Evolutionary conservation across 1,140 invertebrate genomes (phyloP).

Genomic region (Tigriopus japonicus): DNA sequence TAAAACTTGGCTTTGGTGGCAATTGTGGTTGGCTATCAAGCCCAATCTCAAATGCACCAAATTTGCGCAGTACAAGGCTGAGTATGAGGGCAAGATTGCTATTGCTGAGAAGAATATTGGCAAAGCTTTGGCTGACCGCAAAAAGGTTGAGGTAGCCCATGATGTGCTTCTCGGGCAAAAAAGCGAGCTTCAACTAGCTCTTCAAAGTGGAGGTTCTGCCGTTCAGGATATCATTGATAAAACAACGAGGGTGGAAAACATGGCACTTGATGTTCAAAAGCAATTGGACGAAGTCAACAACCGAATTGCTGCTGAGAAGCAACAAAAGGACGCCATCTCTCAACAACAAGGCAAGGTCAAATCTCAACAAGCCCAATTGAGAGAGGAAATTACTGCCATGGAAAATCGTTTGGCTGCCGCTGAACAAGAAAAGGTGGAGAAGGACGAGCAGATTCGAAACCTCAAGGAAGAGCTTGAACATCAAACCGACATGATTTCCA

Average conservation of each 20-base stretch:
- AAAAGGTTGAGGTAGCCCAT: slow-evolving; percentile 7
- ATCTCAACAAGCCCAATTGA: slow-evolving; percentile 15
- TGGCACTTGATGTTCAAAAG: slow-evolving; percentile 9
- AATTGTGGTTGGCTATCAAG: slow-evolving; percentile 8
- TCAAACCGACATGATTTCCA: slow-evolving; percentile 35
- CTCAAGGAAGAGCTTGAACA: slow-evolving; percentile 32
- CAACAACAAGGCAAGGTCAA: slow-evolving; percentile 22
- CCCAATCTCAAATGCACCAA: slow-evolving; percentile 13
- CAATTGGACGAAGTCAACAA: slow-evolving; percentile 4
- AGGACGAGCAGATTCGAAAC: slow-evolving; percentile 36
- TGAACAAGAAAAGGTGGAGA: slow-evolving; percentile 34
- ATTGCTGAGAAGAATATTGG: slow-evolving; percentile 8
- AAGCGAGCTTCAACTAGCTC: slow-evolving; percentile 4
- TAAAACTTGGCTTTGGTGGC: slow-evolving; percentile 10
- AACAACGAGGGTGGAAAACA: neutral
- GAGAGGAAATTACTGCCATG: slow-evolving; percentile 23
- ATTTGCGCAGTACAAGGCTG: slow-evolving; percentile 10
- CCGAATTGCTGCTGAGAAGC: slow-evolving; percentile 1
- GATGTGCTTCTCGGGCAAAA: slow-evolving; percentile 1
- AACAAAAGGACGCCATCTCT: neutral
- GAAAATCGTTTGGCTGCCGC: slow-evolving; percentile 24
- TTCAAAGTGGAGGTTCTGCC: slow-evolving; percentile 1
- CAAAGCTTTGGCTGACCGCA: slow-evolving; percentile 9
- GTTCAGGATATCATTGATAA: slow-evolving; percentile 13
- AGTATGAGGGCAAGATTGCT: slow-evolving; percentile 11